A percentile compares a stretch with the other conserved stretches of the same genome.
These are phyloP conservation scores for Pseudomyrmex pallidus DNA, from an alignment of 1,140 invertebrate species.

Conservation along the genomic window DNA sequence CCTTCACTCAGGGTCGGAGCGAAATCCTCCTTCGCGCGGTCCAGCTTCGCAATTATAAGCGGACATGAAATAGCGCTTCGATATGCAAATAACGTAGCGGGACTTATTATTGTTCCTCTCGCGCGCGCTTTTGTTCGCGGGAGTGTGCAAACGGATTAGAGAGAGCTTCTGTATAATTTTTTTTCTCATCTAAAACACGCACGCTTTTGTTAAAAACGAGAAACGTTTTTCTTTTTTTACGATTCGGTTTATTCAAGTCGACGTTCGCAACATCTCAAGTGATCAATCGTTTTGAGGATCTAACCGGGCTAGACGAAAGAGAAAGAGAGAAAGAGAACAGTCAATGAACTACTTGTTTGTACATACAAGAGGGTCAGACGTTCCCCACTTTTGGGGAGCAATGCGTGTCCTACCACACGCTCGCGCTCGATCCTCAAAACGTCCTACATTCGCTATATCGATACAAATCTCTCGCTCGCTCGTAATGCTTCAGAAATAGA, in stretches of 20 bases:
- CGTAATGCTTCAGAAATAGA: neutral
- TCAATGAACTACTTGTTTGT: neutral
- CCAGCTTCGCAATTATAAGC: slow-evolving; percentile 31
- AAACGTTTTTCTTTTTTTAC: neutral
- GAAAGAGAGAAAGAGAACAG: neutral
- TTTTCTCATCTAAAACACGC: no score
- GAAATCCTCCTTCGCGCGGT: slow-evolving; percentile 14
- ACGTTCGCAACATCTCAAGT: neutral
- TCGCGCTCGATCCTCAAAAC: slow-evolving; percentile 4
- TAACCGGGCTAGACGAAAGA: neutral
- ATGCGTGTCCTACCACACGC: neutral
- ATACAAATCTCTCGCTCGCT: neutral
- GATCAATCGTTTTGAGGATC: neutral
- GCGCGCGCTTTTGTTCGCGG: neutral
- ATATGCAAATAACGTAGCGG: slow-evolving; percentile 53
- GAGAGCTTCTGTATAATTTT: no score
- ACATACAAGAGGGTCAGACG: neutral
- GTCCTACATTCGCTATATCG: slow-evolving; percentile 5
- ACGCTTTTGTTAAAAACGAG: no score
- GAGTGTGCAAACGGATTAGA: no score
- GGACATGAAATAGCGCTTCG: slow-evolving; percentile 53
- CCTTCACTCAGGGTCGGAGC: slow-evolving; percentile 31
- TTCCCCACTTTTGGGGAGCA: neutral
- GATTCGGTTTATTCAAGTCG: neutral
- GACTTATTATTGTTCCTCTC: slow-evolving; percentile 32